A percentile compares a stretch with the other conserved stretches of the same genome.
phyloP scores from a whole-genome alignment of 2,797 vertebrate species.

The Garrulus glandarius region DNA sequence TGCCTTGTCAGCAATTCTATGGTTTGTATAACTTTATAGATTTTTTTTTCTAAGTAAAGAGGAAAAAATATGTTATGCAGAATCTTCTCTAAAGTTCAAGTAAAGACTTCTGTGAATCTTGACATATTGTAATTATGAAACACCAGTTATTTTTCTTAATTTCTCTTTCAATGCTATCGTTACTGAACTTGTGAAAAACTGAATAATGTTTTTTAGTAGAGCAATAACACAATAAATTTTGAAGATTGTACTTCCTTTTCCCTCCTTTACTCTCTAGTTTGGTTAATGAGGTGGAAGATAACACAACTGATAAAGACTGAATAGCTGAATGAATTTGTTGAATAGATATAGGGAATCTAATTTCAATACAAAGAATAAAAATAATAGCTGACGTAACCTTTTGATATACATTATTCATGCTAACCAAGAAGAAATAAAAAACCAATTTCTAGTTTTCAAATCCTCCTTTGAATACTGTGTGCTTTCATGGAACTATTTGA shows the following conservation, averaged over 20 bases:
- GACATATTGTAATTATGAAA: background rate
- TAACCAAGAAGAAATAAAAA: background rate
- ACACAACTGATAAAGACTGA: background rate
- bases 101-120: background rate
- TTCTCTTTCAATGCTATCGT: background rate
- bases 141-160: background rate
- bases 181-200: background rate
- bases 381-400: background rate
- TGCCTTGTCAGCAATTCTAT: background rate
- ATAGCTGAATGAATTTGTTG: background rate
- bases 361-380: constrained; percentile 10
- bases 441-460: background rate
- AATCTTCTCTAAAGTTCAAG: background rate
- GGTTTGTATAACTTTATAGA: background rate
- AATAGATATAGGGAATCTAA: background rate
- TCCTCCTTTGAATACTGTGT: background rate
- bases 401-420: background rate
- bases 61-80: background rate
- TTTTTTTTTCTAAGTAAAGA: background rate
- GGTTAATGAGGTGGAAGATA: background rate
- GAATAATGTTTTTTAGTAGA: background rate
- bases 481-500: background rate
- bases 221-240: background rate
- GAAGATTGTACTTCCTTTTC: background rate
- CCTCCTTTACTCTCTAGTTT: background rate